Base-by-base conservation (phyloP, 1,140 invertebrate genomes). In the Drosophila bocki region DNA sequence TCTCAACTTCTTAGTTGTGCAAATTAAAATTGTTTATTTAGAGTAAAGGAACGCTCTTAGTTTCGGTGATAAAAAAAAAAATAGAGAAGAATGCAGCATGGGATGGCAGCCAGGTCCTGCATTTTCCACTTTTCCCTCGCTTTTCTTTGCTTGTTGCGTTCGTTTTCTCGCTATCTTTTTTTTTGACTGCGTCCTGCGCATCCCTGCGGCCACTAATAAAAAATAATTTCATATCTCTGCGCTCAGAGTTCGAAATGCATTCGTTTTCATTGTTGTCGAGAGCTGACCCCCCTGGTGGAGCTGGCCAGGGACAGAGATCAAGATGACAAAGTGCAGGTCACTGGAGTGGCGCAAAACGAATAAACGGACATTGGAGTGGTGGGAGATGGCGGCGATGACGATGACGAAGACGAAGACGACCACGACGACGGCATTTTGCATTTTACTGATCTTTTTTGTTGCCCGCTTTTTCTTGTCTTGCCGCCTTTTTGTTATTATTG, bases 251-350 rank as follows among this genome's bases (percentile, higher is more conserved):
- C 63, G 78, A 72, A 84, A 84, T 84, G 82, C 82, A 84, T 84
- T 85, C 77, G 78, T 85, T 85, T 68, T 85, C 82, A 85, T 85
- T 85, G 78, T 85, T 85, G 61, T 51, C 39, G 33, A 22, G 39
- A 2, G 22, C 15, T 35, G 67, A 9, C 6, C 42, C 22, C 17
- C 13, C 19, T 22, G 22, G 22, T 32, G 26, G 26, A 39, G 35
- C 54, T 26, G 44, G 39, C 15, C 41, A 44, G 74, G 19, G 58
- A 59, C 63, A 75, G 72, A 79, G 82, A 86, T 85, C 83, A 86
- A 85, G 79, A 85, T 86, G 82, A 85, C 69, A 62, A 82, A 85
- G 75, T 82, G 79, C 75, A 78, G 82, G 82, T 86, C 82, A 75
- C 79, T 69, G 60, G 48, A 78, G 68, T 67, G 50, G 60, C 50